Conservation (phyloP, 2,888 invertebrate genomes). For the Aproaerema taeniolella region DNA sequence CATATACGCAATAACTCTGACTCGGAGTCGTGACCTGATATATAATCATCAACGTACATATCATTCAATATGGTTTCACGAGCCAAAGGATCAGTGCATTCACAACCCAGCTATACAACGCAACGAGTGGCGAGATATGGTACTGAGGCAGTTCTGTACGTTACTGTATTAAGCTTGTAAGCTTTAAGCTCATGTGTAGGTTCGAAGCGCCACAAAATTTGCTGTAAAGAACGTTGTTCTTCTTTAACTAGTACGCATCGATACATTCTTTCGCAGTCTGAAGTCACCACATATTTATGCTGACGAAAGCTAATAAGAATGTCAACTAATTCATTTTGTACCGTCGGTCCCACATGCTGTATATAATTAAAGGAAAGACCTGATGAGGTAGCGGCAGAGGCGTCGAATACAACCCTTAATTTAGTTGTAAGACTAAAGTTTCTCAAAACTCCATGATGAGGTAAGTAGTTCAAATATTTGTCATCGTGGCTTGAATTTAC, state of each 20-base stretch:
- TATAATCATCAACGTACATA: not conserved
- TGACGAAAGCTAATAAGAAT: not conserved
- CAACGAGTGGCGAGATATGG: not conserved
- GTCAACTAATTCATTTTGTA: not conserved
- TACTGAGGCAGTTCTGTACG: conserved; percentile 1
- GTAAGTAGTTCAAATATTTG: not conserved
- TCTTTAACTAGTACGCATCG: not conserved
- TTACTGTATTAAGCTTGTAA: conserved; percentile 1
- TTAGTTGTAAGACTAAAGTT: conserved; percentile 1
- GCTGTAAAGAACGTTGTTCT: not conserved
- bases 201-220: conserved; percentile 1
- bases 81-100: not conserved
- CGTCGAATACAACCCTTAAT: conserved; percentile 3
- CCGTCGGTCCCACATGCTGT: not conserved
- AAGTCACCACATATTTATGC: not conserved
- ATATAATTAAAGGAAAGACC: not conserved
- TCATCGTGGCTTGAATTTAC: not conserved
- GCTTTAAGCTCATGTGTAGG: not conserved
- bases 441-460: not conserved
- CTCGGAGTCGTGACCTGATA: not conserved
- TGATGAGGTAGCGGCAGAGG: not conserved
- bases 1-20: not conserved
- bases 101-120: not conserved
- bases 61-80: not conserved
- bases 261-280: not conserved